phyloP scores from a whole-genome alignment of 2,797 vertebrate species.

The Carduelis carduelis region DNA sequence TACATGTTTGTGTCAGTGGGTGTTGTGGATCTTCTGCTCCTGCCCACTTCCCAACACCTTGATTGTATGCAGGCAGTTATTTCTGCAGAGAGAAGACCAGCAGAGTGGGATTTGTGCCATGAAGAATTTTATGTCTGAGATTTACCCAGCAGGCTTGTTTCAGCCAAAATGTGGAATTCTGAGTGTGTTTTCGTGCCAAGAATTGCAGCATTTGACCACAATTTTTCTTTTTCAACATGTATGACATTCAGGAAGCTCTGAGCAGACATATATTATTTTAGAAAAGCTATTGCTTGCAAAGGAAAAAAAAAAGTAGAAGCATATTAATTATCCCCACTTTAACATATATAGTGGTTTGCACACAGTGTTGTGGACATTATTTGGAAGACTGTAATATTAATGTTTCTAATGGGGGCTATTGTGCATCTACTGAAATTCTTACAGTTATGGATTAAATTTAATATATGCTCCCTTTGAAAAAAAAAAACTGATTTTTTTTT shows the following conservation, averaged over 20 bases:
- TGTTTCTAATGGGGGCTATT: background rate
- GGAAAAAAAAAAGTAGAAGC: background rate
- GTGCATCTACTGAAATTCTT: background rate
- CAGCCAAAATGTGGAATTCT: background rate
- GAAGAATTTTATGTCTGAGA: background rate
- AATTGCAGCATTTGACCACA: background rate
- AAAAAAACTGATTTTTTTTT: background rate
- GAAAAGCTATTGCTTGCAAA: background rate
- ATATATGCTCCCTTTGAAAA: background rate
- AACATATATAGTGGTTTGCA: background rate
- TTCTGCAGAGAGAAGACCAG: background rate
- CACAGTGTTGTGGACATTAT: background rate
- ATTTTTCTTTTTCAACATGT: background rate
- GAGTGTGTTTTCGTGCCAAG: background rate
- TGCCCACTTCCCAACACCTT: background rate
- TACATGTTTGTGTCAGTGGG: fast-evolving
- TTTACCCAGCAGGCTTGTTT: background rate
- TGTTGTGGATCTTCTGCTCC: background rate
- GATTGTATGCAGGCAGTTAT: background rate
- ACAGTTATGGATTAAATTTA: background rate
- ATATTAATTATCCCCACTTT: background rate
- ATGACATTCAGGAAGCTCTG: background rate
- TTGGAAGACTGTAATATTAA: background rate
- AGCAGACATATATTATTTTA: background rate
- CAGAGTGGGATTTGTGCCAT: background rate